These are phyloP conservation scores for Ophion obscuratus DNA, from an alignment of 2,888 invertebrate genomes.

Conservation along the genomic window DNA sequence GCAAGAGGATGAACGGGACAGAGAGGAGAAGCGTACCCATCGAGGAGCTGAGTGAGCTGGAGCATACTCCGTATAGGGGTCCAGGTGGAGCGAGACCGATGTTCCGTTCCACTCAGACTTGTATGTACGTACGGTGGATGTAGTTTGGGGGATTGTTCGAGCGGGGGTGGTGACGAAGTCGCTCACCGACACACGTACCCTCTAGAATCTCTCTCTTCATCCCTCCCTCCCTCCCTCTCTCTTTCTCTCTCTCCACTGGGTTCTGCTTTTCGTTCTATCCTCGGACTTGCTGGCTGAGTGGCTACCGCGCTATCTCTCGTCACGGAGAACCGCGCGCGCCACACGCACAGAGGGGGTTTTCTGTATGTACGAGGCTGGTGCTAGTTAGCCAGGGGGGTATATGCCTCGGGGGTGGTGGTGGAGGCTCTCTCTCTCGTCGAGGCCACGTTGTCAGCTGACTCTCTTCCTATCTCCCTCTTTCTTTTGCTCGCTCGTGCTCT, in stretches of 20 bases:
- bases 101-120: constrained; percentile 53
- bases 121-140: constrained; percentile 42
- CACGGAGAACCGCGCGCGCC: constrained; percentile 65
- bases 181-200: constrained; percentile 46
- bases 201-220: not conserved
- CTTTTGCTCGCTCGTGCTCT: constrained; percentile 39
- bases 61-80: constrained; percentile 51
- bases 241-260: not conserved
- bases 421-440: constrained; percentile 75
- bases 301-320: constrained; percentile 74
- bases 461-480: constrained; percentile 50
- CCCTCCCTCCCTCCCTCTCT: constrained; percentile 22
- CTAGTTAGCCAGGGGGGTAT: constrained; percentile 79
- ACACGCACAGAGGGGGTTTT: constrained; percentile 70
- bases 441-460: constrained; percentile 81
- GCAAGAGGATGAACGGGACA: constrained; percentile 26
- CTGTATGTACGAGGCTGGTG: constrained; percentile 47
- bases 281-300: constrained; percentile 83
- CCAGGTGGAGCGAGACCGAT: constrained; percentile 56
- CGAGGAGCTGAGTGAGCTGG: constrained; percentile 20
- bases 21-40: constrained; percentile 6
- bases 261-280: constrained; percentile 59
- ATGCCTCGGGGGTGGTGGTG: constrained; percentile 68
- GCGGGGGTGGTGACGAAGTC: constrained; percentile 51
- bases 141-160: constrained; percentile 39